phyloP scores from a whole-genome alignment of 2,888 invertebrate species.

The Raillietiella orientalis region DNA sequence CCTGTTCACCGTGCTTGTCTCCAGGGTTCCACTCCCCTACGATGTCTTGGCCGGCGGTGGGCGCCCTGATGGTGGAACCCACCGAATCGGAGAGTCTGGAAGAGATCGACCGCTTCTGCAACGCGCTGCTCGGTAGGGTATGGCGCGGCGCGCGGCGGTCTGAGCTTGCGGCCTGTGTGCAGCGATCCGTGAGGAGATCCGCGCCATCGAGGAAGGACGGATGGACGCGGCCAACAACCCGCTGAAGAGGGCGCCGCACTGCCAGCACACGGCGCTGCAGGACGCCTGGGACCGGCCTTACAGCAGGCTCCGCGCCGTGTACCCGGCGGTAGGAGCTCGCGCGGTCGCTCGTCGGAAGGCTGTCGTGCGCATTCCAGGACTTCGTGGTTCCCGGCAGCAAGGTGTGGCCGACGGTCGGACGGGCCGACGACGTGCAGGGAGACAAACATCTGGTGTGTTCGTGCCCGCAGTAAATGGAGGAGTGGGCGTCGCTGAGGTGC shows the following conservation, averaged over 20 bases:
- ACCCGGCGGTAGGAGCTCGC: slow-evolving; percentile 46
- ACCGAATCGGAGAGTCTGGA: slow-evolving; percentile 91
- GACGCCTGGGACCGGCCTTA: slow-evolving; percentile 81
- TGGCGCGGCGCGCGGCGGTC: not conserved
- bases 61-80: slow-evolving; percentile 94
- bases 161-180: slow-evolving; percentile 1
- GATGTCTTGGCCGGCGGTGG: slow-evolving; percentile 93
- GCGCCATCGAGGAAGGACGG: slow-evolving; percentile 57
- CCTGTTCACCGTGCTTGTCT: no score
- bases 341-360: slow-evolving; percentile 1
- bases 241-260: slow-evolving; percentile 84
- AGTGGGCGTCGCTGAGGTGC: no score
- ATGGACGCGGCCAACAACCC: slow-evolving; percentile 59
- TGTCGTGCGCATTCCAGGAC: slow-evolving; percentile 18
- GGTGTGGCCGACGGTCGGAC: slow-evolving; percentile 89
- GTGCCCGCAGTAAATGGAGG: no score
- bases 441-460: slow-evolving; percentile 86
- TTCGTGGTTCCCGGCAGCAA: slow-evolving; percentile 64
- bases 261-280: slow-evolving; percentile 49
- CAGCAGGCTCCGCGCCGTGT: slow-evolving; percentile 64
- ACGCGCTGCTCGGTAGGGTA: slow-evolving; percentile 44
- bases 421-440: slow-evolving; percentile 93
- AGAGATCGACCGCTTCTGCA: slow-evolving; percentile 82
- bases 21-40: slow-evolving; percentile 88
- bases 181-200: slow-evolving; percentile 59